Evolutionary conservation across 2,797 vertebrate genomes (phyloP), one percentile per base, ranked within the genome.

Genomic region (Sciurus vulgaris): DNA sequence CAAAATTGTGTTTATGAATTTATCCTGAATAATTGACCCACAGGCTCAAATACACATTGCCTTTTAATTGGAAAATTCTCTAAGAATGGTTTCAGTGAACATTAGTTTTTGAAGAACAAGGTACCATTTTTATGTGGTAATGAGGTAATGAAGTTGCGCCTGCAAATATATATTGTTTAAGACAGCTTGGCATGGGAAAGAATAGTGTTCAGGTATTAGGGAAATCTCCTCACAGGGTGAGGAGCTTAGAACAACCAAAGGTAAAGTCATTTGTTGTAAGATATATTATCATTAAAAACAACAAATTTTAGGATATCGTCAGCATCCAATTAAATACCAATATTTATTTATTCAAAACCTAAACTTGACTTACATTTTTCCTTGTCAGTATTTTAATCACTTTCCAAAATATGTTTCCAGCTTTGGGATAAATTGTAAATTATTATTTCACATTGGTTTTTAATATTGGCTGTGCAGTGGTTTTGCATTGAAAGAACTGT

Each of bases 1-100:
- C 93, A 89, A 59, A 95, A 63, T 83, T 56, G 33, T 26, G 0
- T 91, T 97, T 95, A 49, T 76, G 15, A 73, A 4, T 94, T 95
- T 59, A 86, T 33, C 47, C 41, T 79, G 24, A 93, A 24, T 67
- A 30, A 59, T 0, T 86, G 76, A 81, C 47, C 33, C 49, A 35
- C n/a, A 47, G 51, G 7, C 33, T 86, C 38, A 79, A 14, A 22
- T 86, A 51, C 63, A 47, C 67, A 18, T 35, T n/a, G 1, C 56
- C 26, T 94, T 88, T 0, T 15, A 77, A 3, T 85, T 96, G 74
- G 89, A 94, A 94, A 51, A 10, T 0, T 86, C 44, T 94, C 51
- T 85, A 20, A 28, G 67, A 78, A 26, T 24, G 82, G 22, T 81
- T 67, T 20, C 56, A 38, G 17, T 1, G 18, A 44, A 72, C 15